Evolutionary conservation across 2,888 invertebrate species (phyloP), one percentile per base, ranked within the genome.

Genomic region (Phasia obesa): DNA sequence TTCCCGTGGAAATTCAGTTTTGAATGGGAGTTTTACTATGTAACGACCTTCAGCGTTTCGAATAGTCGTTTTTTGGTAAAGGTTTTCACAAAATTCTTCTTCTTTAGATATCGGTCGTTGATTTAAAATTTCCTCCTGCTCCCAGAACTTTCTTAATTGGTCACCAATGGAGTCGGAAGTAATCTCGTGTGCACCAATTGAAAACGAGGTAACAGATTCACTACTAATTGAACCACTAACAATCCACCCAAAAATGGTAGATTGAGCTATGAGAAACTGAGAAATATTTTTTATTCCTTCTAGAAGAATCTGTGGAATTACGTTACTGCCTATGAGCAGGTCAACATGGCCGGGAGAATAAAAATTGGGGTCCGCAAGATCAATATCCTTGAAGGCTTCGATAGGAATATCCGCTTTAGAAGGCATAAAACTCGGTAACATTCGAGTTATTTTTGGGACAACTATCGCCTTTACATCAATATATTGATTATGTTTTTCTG

Each of bases 201-300:
- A 53, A 25, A 73, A 79, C 11, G 71, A 19, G 13, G 19, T 19
- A n/a, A 27, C 21, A 53, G 44, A 6, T 64, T 19, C 7, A 23
- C 13, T 17, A 3, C n/a, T 13, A 0, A 77, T 7, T 0, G 70
- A 60, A 0, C 70, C 77, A 47, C 70, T 77, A 1, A 70, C n/a
- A 21, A 77, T 35, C 64, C 77, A 70, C 15, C 77, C 70, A 17
- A 70, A 70, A 19, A 70, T 55, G n/a, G 31, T 55, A 31, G 7
- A 55, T 5, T 42, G 38, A 0, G 69, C 47, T 11, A 49, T 25
- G 25, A 51, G 15, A 2, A 4, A 51, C 1, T 23, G 25, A 1
- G 51, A 17, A 47, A 47, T 15, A 21, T 21, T 53, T 9, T 53
- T 53, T 4, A 53, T 23, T 25, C 53, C 53, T n/a, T 25, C 25